Evolutionary conservation across 1,140 invertebrate genomes (phyloP).

Genomic region (Drosophila leontia): DNA sequence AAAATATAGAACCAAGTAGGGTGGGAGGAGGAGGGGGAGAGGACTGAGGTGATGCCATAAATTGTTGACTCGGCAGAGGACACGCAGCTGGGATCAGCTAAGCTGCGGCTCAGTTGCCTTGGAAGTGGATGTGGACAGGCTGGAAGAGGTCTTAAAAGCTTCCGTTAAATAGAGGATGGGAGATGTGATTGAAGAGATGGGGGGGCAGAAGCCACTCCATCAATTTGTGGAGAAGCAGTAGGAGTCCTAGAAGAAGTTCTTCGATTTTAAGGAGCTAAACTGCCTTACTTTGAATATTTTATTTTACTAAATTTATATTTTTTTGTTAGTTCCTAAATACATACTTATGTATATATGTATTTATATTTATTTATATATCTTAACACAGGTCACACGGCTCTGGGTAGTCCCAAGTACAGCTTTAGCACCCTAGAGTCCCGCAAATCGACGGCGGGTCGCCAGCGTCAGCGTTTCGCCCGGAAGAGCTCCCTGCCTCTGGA

Average conservation of each 20-base stretch:
- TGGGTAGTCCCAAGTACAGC: slow-evolving; percentile 84
- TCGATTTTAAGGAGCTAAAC: neutral
- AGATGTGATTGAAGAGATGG: slow-evolving; percentile 16
- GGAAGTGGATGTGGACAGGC: slow-evolving; percentile 6
- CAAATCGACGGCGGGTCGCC: slow-evolving; percentile 68
- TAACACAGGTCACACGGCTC: slow-evolving; percentile 73
- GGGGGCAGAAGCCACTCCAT: neutral
- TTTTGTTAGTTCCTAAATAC: too few relatives aligned
- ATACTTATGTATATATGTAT: too few relatives aligned
- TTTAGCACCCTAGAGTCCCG: slow-evolving; percentile 84
- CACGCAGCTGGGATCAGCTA: slow-evolving; percentile 36
- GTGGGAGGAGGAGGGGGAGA: neutral
- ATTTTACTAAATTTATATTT: too few relatives aligned
- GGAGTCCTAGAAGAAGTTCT: neutral
- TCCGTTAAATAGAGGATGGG: neutral
- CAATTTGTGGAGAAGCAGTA: neutral
- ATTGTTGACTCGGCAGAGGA: slow-evolving; percentile 33
- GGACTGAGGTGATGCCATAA: slow-evolving; percentile 21
- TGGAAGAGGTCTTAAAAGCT: slow-evolving; percentile 34
- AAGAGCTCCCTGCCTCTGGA: slow-evolving; percentile 84
- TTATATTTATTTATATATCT: too few relatives aligned
- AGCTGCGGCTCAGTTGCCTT: slow-evolving; percentile 19
- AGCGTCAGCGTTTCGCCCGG: slow-evolving; percentile 73
- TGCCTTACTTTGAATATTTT: neutral
- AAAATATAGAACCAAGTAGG: neutral